Evolutionary conservation across 2,888 invertebrate species (phyloP).

Genomic region (Pocota personata): DNA sequence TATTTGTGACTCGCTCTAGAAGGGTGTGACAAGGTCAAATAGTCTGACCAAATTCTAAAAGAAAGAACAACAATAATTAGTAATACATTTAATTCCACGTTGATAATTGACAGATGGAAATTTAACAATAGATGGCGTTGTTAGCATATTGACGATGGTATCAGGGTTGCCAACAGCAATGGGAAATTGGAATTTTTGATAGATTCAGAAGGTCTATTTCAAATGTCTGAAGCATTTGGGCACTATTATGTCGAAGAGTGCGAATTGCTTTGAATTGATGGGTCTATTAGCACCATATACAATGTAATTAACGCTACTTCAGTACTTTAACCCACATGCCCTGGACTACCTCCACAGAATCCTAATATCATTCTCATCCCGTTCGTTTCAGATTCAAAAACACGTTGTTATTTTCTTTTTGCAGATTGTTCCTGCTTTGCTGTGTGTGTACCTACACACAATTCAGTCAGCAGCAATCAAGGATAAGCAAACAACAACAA

Average conservation of each 20-base stretch:
- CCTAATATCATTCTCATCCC: not conserved
- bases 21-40: not conserved
- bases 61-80: not conserved
- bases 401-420: not conserved
- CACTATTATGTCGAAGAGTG: no score
- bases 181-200: no score
- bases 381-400: not conserved
- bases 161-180: not conserved
- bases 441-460: not conserved
- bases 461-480: conserved; percentile 19
- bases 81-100: not conserved
- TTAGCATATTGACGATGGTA: not conserved
- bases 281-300: no score
- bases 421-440: not conserved
- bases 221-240: no score
- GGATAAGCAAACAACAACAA: conserved; percentile 42
- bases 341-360: not conserved
- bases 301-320: no score
- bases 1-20: no score
- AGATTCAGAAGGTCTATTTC: no score
- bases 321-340: no score
- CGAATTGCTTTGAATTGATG: no score
- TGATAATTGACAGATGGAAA: not conserved
- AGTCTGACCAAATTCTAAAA: not conserved
- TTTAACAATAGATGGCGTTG: not conserved